phyloP scores from a whole-genome alignment of 2,113 vertebrate genomes.

The Macrotis lagotis region DNA sequence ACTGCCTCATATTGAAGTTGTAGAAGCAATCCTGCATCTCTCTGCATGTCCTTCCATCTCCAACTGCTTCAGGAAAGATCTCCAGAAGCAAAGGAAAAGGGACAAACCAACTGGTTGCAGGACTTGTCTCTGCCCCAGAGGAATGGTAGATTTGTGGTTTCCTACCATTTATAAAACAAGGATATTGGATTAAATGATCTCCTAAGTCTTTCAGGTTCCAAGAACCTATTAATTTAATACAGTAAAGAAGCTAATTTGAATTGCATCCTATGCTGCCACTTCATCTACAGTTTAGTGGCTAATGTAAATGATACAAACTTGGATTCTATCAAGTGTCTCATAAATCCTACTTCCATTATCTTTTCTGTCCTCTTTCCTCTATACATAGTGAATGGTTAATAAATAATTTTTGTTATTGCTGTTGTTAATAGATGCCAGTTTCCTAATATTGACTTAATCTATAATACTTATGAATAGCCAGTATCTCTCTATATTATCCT shows the following conservation, averaged over 20 bases:
- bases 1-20: not conserved
- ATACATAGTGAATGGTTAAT: not conserved
- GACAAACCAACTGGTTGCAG: not conserved
- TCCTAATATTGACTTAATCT: not conserved
- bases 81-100: not conserved
- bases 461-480: not conserved
- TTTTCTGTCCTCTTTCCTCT: not conserved
- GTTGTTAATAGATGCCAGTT: not conserved
- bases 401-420: not conserved
- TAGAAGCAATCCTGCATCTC: not conserved
- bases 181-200: not conserved
- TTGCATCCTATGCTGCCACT: not conserved
- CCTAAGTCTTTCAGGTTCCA: not conserved
- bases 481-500: not conserved
- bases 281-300: not conserved
- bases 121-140: not conserved
- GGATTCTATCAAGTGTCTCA: not conserved
- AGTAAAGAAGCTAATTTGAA: not conserved
- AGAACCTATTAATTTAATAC: not conserved
- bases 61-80: not conserved
- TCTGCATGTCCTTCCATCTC: not conserved
- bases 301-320: not conserved
- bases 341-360: not conserved
- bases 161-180: not conserved
- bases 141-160: not conserved